A percentile compares a stretch with the other conserved stretches of the same genome.
Conservation (phyloP, 2,797 vertebrate species). For the Mionectes olivaceus region DNA sequence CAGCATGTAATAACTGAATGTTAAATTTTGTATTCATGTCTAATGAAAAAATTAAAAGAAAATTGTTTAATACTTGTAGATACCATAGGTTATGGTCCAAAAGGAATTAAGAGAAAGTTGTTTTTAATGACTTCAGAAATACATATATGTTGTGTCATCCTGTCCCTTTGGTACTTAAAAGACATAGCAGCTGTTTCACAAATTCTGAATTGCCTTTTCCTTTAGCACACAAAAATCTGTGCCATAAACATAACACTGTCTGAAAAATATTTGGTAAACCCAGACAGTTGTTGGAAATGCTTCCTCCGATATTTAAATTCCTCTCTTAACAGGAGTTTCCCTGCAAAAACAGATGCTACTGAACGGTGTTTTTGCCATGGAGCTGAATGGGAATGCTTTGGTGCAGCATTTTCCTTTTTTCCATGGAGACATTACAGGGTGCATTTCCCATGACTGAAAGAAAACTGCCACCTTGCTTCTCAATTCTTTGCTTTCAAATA, state of each 20-base stretch:
- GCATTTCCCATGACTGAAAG: conserved; percentile 38
- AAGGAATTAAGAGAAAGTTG: neutral
- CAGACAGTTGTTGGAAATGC: conserved; percentile 55
- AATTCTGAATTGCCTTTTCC: conserved; percentile 58
- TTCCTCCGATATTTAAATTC: conserved; percentile 41
- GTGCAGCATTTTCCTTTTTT: conserved; percentile 28
- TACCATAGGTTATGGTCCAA: neutral
- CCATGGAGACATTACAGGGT: conserved; percentile 43
- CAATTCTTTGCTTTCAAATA: conserved; percentile 44
- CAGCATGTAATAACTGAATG: neutral
- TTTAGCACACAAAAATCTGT: conserved; percentile 39
- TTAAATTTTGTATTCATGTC: conserved; percentile 8
- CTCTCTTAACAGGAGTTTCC: conserved; percentile 20
- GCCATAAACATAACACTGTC: conserved; percentile 51
- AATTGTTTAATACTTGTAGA: neutral
- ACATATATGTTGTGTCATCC: conserved; percentile 14
- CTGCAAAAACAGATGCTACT: conserved; percentile 52
- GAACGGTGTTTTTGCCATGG: neutral
- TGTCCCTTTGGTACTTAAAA: conserved; percentile 55
- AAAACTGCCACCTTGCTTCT: conserved; percentile 48
- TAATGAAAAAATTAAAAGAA: conserved; percentile 50
- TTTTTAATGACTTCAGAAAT: conserved; percentile 41
- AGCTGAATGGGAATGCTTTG: conserved; percentile 44
- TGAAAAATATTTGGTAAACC: conserved; percentile 43
- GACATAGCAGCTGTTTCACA: conserved; percentile 65